Conservation (phyloP, 1,140 invertebrate species). For the Metopolophium dirhodum region DNA sequence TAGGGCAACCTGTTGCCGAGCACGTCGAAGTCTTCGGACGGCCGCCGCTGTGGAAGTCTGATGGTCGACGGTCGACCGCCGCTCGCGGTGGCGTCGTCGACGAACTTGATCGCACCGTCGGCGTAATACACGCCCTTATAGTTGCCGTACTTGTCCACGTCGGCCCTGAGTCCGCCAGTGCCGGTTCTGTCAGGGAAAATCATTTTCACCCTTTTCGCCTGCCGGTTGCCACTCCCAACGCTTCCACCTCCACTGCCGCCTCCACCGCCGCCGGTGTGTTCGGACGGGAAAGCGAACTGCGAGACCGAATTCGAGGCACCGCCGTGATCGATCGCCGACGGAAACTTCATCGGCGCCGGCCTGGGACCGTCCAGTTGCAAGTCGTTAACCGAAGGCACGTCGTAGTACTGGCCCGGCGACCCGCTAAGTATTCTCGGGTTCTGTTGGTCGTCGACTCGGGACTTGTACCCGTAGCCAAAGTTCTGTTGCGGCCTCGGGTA, state of each 20-base stretch:
- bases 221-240: not conserved
- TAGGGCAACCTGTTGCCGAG: constrained; percentile 17
- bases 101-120: constrained; percentile 17
- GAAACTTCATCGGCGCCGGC: not conserved
- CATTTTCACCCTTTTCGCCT: constrained; percentile 51
- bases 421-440: constrained; percentile 16
- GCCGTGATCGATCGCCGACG: not conserved
- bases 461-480: not conserved
- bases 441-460: not conserved
- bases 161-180: constrained; percentile 60
- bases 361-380: not conserved
- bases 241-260: too few relatives aligned
- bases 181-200: constrained; percentile 61
- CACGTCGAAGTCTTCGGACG: not conserved
- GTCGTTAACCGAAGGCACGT: constrained; percentile 21
- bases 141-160: constrained; percentile 59
- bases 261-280: not conserved
- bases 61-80: not conserved
- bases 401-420: not conserved
- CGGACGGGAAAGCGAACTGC: not conserved
- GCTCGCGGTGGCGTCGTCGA: not conserved
- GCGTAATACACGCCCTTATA: constrained; percentile 55
- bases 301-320: not conserved
- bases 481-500: not conserved
- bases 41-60: not conserved